Base-by-base conservation (phyloP, 1,140 invertebrate genomes). In the Sycobia sp. region DNA sequence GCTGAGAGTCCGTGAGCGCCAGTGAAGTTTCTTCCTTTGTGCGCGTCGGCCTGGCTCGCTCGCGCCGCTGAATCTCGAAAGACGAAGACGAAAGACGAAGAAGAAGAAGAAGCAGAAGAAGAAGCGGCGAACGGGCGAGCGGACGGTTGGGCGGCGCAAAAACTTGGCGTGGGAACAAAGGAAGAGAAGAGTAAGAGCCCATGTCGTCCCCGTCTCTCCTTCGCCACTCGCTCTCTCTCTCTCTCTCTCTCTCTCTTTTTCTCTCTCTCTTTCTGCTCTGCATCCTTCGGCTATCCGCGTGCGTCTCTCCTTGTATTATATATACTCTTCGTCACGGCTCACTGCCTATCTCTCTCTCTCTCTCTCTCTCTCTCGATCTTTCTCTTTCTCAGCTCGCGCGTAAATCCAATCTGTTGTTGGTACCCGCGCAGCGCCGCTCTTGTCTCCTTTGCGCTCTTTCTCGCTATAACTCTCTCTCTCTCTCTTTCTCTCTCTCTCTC, bases 31-130 rank as follows among this genome's bases (percentile, higher is more conserved):
- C 32, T n/a, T n/a, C 60, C 44, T 71, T 70, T 55, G 54, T 54
- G 50, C 63, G 61, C 51, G n/a, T 51, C 36, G 65, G n/a, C n/a
- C n/a, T n/a, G n/a, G n/a, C 65, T 64, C 68, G 49, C 65, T 70
- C 62, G 63, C 29, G 5, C 5, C 29, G 29, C 4, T 11, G 29
- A 32, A 11, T 4, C 4, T 4, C 4, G 11, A 68, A 4, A 32
- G 29, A 65, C 57, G 62, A 66, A 49, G 71, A 60, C 70, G 51
- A 49, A 18, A 39, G 46, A 27, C 13, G 23, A 16, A 32, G 46
- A 32, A 27, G 14, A 10, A 7, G 5, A 10, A 32, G 29, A 18
- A 32, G 47, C 27, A 18, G 47, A 32, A 32, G 46, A 36, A 53
- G 51, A 34, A 34, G 34, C 49, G 29, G 20, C 32, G 29, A 20